Base-by-base conservation (phyloP, 2,113 vertebrate genomes). In the Corapipo altera region DNA sequence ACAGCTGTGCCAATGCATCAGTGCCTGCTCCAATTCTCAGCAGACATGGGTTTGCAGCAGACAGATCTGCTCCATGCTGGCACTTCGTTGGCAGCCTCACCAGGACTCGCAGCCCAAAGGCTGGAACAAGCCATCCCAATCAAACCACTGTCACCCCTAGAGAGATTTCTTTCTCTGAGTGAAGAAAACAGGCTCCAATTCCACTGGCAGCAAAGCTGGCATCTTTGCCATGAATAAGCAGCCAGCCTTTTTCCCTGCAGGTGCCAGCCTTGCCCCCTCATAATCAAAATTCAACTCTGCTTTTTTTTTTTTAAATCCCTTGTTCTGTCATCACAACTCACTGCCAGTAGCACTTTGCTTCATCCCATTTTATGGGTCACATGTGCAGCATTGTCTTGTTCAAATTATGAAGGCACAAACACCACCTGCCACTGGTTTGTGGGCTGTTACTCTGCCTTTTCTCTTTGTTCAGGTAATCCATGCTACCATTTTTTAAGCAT, bases 371-470 rank as follows among this genome's bases (percentile, higher is more conserved):
- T 76, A 59, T 61, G 76, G 70, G 37, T 93, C 66, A 76, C 83
- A 85, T 48, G 70, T 65, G 57, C 69, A 81, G 76, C 65, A 72
- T 48, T 93, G 69, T 88, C 48, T 74, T 85, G 32, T 62, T 79
- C 41, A 80, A 70, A 82, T 92, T 21, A 91, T 44, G 73, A 91
- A 52, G 49, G 61, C 76, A 89, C 61, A 81, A 93, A n/a, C 80
- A 82, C 77, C 89, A 87, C 95, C 84, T 96, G 91, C 86, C 70
- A 81, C 76, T 87, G 80, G 65, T 44, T 64, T 81, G 33, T 69
- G 78, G 27, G 41, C 4, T 79, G 88, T 55, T 86, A 89, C 75
- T 89, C 76, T 86, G 39, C 65, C 5, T 80, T 87, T 76, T 76
- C n/a, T 43, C 7, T 48, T 20, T 57, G 58, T 57, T 85, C 83